Conservation (phyloP, 2,797 vertebrate species). For the Chloroceryle inda region DNA sequence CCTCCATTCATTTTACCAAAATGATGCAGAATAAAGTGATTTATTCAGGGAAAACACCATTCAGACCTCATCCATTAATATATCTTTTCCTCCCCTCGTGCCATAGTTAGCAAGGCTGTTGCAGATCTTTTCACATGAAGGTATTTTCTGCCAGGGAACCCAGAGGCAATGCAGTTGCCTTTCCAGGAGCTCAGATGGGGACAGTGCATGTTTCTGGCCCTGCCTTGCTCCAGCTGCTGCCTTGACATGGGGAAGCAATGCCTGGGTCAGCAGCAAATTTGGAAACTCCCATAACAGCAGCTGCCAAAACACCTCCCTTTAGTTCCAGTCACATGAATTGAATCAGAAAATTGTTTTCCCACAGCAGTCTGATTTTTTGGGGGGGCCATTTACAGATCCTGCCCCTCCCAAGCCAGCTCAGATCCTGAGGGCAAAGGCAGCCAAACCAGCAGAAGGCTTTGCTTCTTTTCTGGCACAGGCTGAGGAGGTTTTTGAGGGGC, state of each 20-base stretch:
- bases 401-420: not conserved
- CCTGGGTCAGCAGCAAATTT: not conserved
- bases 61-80: not conserved
- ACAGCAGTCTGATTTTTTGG: not conserved
- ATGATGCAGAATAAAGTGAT: not conserved
- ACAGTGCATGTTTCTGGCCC: not conserved
- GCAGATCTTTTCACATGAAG: not conserved
- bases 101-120: not conserved
- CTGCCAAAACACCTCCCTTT: not conserved
- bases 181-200: not conserved
- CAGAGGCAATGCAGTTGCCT: not conserved
- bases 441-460: not conserved
- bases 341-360: not conserved
- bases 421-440: not conserved
- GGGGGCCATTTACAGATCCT: not conserved
- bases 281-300: not conserved
- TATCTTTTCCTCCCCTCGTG: rapidly evolving
- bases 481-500: rapidly evolving
- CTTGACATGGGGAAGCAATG: not conserved
- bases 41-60: not conserved
- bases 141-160: not conserved
- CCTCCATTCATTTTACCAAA: not conserved
- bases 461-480: not conserved
- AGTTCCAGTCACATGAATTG: not conserved
- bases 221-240: not conserved